Percentiles rank a stretch among this genome's conserved stretches.
These are phyloP conservation scores for Notolepis coatsorum DNA, from an alignment of 2,797 vertebrate species.

Conservation along the genomic window DNA sequence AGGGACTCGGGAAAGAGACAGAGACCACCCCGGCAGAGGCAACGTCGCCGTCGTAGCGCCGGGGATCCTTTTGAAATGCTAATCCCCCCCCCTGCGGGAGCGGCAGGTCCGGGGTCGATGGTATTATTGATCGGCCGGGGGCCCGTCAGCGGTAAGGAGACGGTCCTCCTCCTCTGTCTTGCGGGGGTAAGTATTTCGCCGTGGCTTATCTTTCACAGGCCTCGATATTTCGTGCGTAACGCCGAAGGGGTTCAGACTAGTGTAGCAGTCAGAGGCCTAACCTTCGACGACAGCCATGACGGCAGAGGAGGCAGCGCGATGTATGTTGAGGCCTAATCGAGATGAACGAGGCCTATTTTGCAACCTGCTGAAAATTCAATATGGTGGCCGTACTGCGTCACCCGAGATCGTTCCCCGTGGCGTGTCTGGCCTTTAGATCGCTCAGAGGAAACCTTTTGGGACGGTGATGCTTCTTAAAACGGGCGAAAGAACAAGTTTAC, in stretches of 20 bases:
- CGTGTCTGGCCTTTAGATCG: slow-evolving; percentile 31
- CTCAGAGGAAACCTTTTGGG: slow-evolving; percentile 28
- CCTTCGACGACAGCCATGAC: slow-evolving; percentile 24
- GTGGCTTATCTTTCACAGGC: not conserved
- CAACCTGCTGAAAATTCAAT: slow-evolving; percentile 34
- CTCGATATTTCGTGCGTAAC: not conserved
- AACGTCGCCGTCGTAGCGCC: slow-evolving; percentile 10
- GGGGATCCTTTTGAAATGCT: slow-evolving; percentile 50
- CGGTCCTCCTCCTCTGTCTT: slow-evolving; percentile 15
- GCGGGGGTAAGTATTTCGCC: slow-evolving; percentile 4
- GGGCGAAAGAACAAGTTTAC: slow-evolving; percentile 35
- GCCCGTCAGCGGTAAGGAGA: slow-evolving; percentile 36
- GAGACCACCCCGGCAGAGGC: slow-evolving; percentile 2
- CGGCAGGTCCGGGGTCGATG: slow-evolving; percentile 36
- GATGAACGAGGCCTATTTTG: slow-evolving; percentile 48
- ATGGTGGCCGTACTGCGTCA: slow-evolving; percentile 29
- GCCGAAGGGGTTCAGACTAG: not conserved
- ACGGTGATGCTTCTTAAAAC: slow-evolving; percentile 8
- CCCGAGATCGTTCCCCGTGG: slow-evolving; percentile 42
- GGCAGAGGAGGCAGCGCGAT: slow-evolving; percentile 20
- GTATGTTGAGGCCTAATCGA: slow-evolving; percentile 54
- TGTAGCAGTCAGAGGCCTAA: not conserved
- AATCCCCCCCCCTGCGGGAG: slow-evolving; percentile 40
- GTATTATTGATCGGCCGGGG: slow-evolving; percentile 46
- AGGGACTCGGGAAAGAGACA: too few species aligned